Conservation (phyloP, 2,797 vertebrate species). For the Bucorvus abyssinicus region DNA sequence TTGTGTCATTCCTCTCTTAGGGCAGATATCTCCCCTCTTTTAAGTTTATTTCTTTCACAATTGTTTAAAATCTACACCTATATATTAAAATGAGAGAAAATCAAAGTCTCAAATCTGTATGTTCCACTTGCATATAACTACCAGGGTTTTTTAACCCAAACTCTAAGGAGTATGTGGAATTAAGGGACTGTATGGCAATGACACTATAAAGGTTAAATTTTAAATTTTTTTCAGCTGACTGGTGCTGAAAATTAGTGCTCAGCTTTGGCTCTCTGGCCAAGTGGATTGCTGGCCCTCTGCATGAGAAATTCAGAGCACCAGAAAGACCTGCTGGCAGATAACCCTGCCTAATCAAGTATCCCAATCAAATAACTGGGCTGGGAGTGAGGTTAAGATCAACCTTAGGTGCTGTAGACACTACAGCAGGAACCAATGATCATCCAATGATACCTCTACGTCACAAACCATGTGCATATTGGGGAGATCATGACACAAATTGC, state of each 20-base stretch:
- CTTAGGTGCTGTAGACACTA: background rate
- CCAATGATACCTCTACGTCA: background rate
- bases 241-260: background rate
- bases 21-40: background rate
- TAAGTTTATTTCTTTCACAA: background rate
- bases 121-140: background rate
- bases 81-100: background rate
- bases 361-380: background rate
- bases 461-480: background rate
- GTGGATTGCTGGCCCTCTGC: background rate
- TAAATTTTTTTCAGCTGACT: background rate
- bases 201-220: background rate
- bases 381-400: background rate
- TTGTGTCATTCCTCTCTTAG: background rate
- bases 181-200: background rate
- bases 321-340: background rate
- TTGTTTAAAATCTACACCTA: background rate
- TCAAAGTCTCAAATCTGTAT: background rate
- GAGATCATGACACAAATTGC: background rate
- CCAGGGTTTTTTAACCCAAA: background rate
- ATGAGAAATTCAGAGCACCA: background rate
- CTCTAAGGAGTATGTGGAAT: background rate
- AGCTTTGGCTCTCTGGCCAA: too few relatives aligned
- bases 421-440: background rate
- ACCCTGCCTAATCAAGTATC: background rate